Evolutionary conservation across 2,888 invertebrate genomes (phyloP).

Genomic region (Tinea trinotella): DNA sequence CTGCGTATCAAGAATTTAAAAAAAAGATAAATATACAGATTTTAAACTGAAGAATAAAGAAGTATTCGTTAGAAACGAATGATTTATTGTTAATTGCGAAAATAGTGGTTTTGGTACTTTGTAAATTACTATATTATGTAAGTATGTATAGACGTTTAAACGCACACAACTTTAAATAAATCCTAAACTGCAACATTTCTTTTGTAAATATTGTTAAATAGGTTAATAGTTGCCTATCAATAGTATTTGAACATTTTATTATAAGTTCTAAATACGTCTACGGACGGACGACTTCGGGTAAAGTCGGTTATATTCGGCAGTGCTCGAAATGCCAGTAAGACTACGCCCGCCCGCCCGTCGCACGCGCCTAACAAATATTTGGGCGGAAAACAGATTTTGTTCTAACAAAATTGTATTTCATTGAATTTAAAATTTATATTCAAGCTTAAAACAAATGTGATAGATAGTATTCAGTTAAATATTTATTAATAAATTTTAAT

Average conservation of each 20-base stretch:
- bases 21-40: too few relatives aligned
- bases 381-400: constrained; percentile 10
- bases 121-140: too few relatives aligned
- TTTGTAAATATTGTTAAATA: constrained; percentile 33
- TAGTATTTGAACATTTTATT: not conserved
- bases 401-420: not conserved
- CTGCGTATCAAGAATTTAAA: too few relatives aligned
- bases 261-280: constrained; percentile 24
- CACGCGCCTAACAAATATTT: constrained; percentile 24
- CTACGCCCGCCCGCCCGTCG: constrained; percentile 57
- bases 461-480: too few relatives aligned
- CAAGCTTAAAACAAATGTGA: not conserved
- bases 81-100: too few relatives aligned
- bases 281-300: constrained; percentile 54
- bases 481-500: too few relatives aligned
- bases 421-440: not conserved
- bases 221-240: constrained; percentile 44
- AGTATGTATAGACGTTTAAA: too few relatives aligned
- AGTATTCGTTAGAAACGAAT: too few relatives aligned
- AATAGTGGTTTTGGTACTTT: too few relatives aligned
- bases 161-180: too few relatives aligned
- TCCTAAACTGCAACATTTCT: not conserved
- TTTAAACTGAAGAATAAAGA: too few relatives aligned
- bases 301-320: constrained; percentile 44
- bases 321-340: constrained; percentile 29